phyloP scores from a whole-genome alignment of 2,113 vertebrate genomes.

The Muntiacus muntjak region DNA sequence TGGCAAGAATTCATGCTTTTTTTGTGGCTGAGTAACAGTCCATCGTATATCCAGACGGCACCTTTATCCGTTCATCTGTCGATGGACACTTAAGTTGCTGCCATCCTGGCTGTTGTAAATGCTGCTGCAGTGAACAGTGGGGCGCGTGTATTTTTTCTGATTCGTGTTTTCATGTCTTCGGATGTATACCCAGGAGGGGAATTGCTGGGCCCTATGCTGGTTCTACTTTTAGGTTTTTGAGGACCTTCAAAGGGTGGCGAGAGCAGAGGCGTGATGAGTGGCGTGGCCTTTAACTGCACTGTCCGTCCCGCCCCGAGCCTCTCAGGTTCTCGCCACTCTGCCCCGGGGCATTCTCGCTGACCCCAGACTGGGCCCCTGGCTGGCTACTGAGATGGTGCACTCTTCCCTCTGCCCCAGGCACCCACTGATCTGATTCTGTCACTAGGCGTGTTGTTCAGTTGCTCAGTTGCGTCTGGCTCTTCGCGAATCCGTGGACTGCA shows the following conservation, averaged over 20 bases:
- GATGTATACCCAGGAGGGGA: neutral
- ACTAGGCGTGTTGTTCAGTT: accelerated
- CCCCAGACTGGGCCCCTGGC: neutral
- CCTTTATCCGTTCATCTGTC: accelerated
- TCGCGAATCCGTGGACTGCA: neutral
- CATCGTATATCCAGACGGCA: accelerated
- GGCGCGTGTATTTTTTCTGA: accelerated
- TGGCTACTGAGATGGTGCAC: neutral
- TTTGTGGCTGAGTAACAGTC: neutral
- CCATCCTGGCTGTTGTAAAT: neutral
- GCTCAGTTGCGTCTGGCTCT: neutral
- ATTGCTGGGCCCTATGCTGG: accelerated
- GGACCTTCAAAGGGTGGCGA: neutral
- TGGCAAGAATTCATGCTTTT: neutral
- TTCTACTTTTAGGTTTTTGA: no score
- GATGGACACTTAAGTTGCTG: accelerated
- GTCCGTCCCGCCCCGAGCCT: neutral
- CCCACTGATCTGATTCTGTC: neutral
- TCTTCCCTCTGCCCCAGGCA: neutral
- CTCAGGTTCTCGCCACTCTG: neutral
- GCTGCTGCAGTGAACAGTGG: accelerated
- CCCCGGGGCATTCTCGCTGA: neutral
- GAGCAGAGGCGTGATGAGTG: neutral
- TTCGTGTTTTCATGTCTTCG: accelerated
- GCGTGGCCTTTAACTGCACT: accelerated